Percentiles rank a stretch among this genome's conserved stretches.
Evolutionary conservation across 1,140 invertebrate species (phyloP).

Genomic region (Drosophila ogumai): DNA sequence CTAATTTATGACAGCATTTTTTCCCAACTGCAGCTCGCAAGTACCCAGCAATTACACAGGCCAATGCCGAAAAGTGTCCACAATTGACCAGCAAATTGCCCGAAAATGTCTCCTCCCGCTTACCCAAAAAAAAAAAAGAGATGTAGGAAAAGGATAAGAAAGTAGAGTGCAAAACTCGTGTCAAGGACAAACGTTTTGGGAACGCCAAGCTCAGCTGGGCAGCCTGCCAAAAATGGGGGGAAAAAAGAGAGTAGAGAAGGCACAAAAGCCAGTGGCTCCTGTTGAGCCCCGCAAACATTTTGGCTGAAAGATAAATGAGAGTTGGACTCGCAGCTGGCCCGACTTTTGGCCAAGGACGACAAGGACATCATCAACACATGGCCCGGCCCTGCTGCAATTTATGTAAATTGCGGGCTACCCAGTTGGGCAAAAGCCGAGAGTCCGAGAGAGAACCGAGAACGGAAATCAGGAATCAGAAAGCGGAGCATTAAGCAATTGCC

Average conservation of each 20-base stretch:
- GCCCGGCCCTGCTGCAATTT: conserved; percentile 58
- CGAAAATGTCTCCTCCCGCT: conserved; percentile 23
- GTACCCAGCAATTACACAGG: conserved; percentile 32
- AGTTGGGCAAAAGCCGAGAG: conserved; percentile 18
- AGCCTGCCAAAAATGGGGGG: conserved; percentile 41
- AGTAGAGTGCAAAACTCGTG: conserved; percentile 33
- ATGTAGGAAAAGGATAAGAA: conserved; percentile 8
- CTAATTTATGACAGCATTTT: background rate
- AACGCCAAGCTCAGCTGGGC: conserved; percentile 47
- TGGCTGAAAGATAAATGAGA: conserved; percentile 65
- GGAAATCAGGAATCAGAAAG: conserved; percentile 25
- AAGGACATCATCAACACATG: conserved; percentile 69
- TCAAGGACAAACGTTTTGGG: conserved; percentile 69
- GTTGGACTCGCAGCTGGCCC: conserved; percentile 29
- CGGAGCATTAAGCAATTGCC: conserved; percentile 58
- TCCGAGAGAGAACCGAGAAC: conserved; percentile 16
- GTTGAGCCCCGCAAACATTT: conserved; percentile 39
- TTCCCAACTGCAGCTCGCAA: conserved; percentile 8
- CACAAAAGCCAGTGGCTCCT: conserved; percentile 26
- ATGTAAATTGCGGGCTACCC: conserved; percentile 64
- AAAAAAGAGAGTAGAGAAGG: background rate
- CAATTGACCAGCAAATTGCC: conserved; percentile 70
- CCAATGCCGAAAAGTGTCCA: conserved; percentile 45
- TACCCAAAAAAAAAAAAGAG: background rate
- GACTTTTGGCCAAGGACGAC: conserved; percentile 64